phyloP scores from a whole-genome alignment of 2,888 invertebrate genomes.

The Sinelater perroti region DNA sequence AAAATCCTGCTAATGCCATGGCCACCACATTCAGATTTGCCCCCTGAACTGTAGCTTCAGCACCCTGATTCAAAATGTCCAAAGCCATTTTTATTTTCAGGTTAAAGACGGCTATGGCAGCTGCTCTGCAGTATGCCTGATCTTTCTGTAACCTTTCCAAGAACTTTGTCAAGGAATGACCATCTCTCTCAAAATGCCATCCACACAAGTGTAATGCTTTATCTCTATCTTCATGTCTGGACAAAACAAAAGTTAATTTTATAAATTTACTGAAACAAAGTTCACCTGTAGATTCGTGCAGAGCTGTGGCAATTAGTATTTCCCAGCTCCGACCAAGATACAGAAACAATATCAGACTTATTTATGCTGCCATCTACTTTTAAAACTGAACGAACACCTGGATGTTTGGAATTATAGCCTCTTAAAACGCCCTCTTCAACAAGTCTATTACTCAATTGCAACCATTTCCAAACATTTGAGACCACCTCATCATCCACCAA shows the following conservation, averaged over 20 bases:
- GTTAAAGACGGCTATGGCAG: slow-evolving; percentile 91
- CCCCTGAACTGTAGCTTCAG: slow-evolving; percentile 51
- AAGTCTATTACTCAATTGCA: slow-evolving; percentile 74
- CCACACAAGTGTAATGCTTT: slow-evolving; percentile 87
- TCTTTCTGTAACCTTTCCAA: slow-evolving; percentile 77
- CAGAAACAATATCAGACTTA: slow-evolving; percentile 70
- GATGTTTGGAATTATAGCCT: slow-evolving; percentile 68
- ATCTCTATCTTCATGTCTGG: slow-evolving; percentile 78
- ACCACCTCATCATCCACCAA: slow-evolving; percentile 78
- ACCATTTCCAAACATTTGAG: slow-evolving; percentile 85
- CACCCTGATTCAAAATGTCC: slow-evolving; percentile 82
- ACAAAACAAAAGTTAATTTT: too few species aligned
- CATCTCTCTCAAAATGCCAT: slow-evolving; percentile 85
- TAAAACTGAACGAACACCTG: slow-evolving; percentile 67
- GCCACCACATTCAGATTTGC: slow-evolving; percentile 72
- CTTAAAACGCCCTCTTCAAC: slow-evolving; percentile 72
- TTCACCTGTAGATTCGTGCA: slow-evolving; percentile 66
- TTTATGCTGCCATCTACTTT: slow-evolving; percentile 62
- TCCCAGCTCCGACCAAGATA: slow-evolving; percentile 73
- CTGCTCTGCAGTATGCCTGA: slow-evolving; percentile 81
- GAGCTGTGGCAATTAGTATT: slow-evolving; percentile 62
- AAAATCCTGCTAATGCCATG: slow-evolving; percentile 86
- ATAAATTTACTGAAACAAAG: not conserved
- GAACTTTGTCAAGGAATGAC: slow-evolving; percentile 64
- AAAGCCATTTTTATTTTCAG: slow-evolving; percentile 85